These are phyloP conservation scores for Perca flavescens DNA, from an alignment of 2,113 vertebrate genomes.

Conservation along the genomic window DNA sequence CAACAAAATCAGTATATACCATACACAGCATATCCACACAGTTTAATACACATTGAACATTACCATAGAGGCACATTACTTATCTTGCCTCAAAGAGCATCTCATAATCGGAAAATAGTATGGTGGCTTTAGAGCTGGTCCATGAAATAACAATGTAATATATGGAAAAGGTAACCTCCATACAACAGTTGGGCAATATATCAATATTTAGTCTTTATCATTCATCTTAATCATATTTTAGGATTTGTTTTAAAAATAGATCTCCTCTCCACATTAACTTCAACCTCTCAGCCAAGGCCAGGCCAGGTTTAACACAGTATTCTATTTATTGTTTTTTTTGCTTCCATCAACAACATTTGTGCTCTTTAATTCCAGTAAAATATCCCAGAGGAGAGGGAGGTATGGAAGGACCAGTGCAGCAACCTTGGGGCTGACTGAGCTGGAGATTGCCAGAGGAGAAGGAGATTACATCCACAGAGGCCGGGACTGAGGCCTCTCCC, in stretches of 20 bases:
- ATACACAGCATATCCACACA: not conserved
- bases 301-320: conserved; percentile 6
- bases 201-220: not conserved
- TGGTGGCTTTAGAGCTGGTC: not conserved
- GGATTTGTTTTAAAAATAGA: not conserved
- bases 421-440: conserved; percentile 43
- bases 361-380: conserved; percentile 27
- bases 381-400: conserved; percentile 24
- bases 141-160: not conserved
- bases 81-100: not conserved
- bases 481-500: not conserved
- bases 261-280: conserved; percentile 5
- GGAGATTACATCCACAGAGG: conserved; percentile 57
- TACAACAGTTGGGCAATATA: not conserved
- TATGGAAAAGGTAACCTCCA: not conserved
- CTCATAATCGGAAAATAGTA: not conserved
- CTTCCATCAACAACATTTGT: conserved; percentile 18
- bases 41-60: not conserved
- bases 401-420: conserved; percentile 34
- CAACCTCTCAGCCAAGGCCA: conserved; percentile 25
- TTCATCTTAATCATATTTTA: not conserved
- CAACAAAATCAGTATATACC: not conserved
- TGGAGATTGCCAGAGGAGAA: conserved; percentile 18
- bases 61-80: not conserved
- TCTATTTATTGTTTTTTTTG: conserved; percentile 17